These are phyloP conservation scores for Lutjanus campechanus DNA, from an alignment of 2,797 vertebrate species.

Conservation along the genomic window DNA sequence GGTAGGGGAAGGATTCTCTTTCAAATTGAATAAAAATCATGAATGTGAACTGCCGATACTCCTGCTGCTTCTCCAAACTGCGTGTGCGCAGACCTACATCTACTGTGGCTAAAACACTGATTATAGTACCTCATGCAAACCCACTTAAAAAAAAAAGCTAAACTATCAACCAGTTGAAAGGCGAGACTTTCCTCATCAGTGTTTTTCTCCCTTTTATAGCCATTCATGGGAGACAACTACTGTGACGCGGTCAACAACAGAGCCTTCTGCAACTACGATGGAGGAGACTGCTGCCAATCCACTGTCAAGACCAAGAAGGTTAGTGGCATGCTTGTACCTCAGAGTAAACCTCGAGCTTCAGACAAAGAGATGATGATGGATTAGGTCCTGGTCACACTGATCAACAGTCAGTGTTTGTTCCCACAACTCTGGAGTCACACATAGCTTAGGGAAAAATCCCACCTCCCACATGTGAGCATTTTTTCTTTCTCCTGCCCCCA, in stretches of 20 bases:
- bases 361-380: slow-evolving; percentile 20
- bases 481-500: slow-evolving; percentile 1
- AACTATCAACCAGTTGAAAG: slow-evolving; percentile 4
- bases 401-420: slow-evolving; percentile 36
- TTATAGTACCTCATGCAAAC: too few relatives aligned
- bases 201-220: slow-evolving; percentile 70
- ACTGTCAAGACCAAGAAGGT: slow-evolving; percentile 99
- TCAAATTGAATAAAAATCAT: too few relatives aligned
- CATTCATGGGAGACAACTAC: slow-evolving; percentile 98
- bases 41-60: too few relatives aligned
- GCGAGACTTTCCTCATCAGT: neutral
- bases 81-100: too few relatives aligned
- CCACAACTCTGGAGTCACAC: slow-evolving; percentile 28
- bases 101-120: too few relatives aligned
- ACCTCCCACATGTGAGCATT: slow-evolving; percentile 2
- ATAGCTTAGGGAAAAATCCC: slow-evolving; percentile 28
- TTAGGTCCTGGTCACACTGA: slow-evolving; percentile 29
- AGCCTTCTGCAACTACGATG: slow-evolving; percentile 98
- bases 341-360: slow-evolving; percentile 2
- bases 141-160: too few relatives aligned
- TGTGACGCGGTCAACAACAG: slow-evolving; percentile 97
- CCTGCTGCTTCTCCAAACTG: too few relatives aligned
- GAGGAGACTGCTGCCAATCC: slow-evolving; percentile 97
- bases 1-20: too few relatives aligned
- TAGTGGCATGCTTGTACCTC: slow-evolving; percentile 55